Evolutionary conservation across 2,113 vertebrate genomes (phyloP), one percentile per base, ranked within the genome.

Genomic region (Trinectes maculatus): DNA sequence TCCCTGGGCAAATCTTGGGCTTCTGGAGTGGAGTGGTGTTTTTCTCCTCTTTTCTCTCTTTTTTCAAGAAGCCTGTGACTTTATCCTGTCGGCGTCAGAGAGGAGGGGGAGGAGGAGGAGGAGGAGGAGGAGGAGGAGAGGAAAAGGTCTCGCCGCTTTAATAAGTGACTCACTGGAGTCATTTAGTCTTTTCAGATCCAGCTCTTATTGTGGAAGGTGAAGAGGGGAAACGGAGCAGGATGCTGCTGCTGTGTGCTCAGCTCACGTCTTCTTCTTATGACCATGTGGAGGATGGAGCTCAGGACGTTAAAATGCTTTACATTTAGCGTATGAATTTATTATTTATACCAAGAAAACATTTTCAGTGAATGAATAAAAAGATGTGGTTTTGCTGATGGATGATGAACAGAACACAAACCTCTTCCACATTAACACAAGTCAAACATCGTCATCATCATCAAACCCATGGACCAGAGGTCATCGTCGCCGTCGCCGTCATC

Each of bases 1-100:
- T 80, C 88, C 91, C 89, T 89, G 73, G 68, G 79, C 71, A 81
- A 80, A 80, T 85, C 89, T 92, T 74, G 91, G 93, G 91, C 93
- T 85, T 85, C 36, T 39, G 63, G 74, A 87, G 90, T 92, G 81
- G 90, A 87, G 90, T 92, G 81, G 90, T 71, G 55, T 60, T 78
- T 79, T 70, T 67, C 29, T 78, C 28, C 47, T 59, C 44, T 47
- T 48, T 48, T 55, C 4, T 31, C 6, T 40, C 43, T 8, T 47
- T 39, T 31, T 44, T 57, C 34, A 74, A 90, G 80, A 82, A 88
- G 91, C 86, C 28, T 91, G 85, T 92, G 86, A 59, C 44, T 58
- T 53, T 39, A 40, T 61, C 44, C 63, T 82, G 72, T 62, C 26
- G 85, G 86, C 16, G 43, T 54, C 39, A 54, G 34, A 51, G 42